These are phyloP conservation scores for Monochamus saltuarius DNA, from an alignment of 1,140 invertebrate genomes.

Conservation along the genomic window DNA sequence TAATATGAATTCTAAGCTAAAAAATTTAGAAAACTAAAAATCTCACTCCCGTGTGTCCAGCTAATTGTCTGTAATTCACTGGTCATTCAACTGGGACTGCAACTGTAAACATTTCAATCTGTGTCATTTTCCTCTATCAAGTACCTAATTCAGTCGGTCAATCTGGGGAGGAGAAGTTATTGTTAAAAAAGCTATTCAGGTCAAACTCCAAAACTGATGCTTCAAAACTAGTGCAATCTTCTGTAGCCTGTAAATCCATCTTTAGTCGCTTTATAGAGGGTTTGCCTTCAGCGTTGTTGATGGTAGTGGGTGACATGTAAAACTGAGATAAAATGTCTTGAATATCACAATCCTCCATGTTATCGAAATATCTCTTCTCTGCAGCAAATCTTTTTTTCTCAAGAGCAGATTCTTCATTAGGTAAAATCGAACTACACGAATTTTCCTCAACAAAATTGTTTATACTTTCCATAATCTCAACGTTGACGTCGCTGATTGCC, in stretches of 20 bases:
- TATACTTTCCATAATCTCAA: conserved; percentile 44
- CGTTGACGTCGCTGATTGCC: conserved; percentile 50
- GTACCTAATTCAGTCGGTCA: conserved; percentile 29
- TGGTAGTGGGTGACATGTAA: conserved; percentile 69
- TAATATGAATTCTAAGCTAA: no score
- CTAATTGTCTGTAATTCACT: conserved; percentile 61
- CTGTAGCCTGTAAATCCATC: conserved; percentile 26
- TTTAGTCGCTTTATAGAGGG: conserved; percentile 44
- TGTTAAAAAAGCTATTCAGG: conserved; percentile 37
- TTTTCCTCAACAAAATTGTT: conserved; percentile 34
- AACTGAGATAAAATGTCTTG: conserved; percentile 67
- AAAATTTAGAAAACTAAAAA: no score
- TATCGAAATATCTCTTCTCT: conserved; percentile 53
- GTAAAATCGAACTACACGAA: conserved; percentile 1
- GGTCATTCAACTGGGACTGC: conserved; percentile 61
- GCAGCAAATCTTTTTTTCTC: conserved; percentile 3
- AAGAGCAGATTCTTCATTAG: not conserved
- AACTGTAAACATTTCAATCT: conserved; percentile 51
- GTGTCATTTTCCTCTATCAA: conserved; percentile 32
- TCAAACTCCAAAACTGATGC: conserved; percentile 21
- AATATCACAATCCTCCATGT: conserved; percentile 59
- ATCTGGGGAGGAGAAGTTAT: conserved; percentile 30
- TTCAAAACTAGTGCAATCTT: conserved; percentile 16
- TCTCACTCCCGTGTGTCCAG: no score
- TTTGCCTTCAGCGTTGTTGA: conserved; percentile 60